These are phyloP conservation scores for Pseudochirops cupreus DNA, from an alignment of 2,797 vertebrate species.

Conservation along the genomic window DNA sequence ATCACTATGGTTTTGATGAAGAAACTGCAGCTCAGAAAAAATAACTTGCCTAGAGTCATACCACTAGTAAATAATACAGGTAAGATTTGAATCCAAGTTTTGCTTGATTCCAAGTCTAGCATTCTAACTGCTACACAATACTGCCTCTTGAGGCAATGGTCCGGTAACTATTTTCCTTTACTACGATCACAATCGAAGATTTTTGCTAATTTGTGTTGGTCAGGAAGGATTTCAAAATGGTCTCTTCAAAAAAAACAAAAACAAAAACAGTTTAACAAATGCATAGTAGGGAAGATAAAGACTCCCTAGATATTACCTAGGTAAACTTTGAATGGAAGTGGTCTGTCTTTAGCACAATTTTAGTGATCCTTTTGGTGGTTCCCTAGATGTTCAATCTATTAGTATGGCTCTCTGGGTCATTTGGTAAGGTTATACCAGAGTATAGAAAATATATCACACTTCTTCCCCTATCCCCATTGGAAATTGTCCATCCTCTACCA, in stretches of 20 bases:
- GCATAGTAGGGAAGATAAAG: background rate
- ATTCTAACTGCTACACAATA: background rate
- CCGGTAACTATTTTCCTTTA: background rate
- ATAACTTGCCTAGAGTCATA: background rate
- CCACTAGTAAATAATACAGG: background rate
- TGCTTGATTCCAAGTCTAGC: background rate
- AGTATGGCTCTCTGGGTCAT: background rate
- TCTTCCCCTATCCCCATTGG: slow-evolving; percentile 27
- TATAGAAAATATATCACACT: background rate
- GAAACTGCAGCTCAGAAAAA: background rate
- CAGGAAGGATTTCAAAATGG: background rate
- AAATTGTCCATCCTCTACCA: slow-evolving; percentile 25
- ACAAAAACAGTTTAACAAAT: background rate
- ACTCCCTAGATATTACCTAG: background rate
- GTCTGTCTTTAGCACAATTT: background rate
- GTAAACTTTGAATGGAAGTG: background rate
- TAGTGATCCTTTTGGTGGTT: background rate
- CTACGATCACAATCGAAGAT: background rate
- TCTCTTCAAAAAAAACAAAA: background rate
- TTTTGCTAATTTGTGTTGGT: background rate
- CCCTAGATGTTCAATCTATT: background rate
- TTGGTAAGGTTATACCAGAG: slow-evolving; percentile 1
- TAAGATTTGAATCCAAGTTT: background rate
- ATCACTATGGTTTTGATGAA: background rate
- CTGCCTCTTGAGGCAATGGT: background rate